These are phyloP conservation scores for Choloepus hoffmanni DNA, from an alignment of 2,113 vertebrate species.

Conservation along the genomic window DNA sequence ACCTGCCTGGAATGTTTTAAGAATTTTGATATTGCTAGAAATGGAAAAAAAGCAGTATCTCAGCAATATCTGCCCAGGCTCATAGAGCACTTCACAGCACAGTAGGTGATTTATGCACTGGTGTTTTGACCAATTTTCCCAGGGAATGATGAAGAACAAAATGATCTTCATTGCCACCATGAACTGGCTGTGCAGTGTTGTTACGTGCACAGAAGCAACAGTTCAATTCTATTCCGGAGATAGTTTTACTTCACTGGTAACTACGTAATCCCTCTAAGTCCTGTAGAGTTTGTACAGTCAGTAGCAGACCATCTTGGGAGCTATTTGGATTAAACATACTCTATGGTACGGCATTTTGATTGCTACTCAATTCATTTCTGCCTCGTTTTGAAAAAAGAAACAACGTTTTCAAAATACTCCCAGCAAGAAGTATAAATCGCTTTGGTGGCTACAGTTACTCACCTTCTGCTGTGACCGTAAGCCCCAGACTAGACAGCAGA, in stretches of 20 bases:
- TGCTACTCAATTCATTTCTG: constrained; percentile 58
- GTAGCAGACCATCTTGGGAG: constrained; percentile 66
- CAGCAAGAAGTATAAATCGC: constrained; percentile 46
- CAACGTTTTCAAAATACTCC: constrained; percentile 53
- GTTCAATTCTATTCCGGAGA: constrained; percentile 64
- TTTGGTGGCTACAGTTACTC: constrained; percentile 7
- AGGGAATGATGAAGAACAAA: neutral
- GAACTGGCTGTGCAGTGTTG: neutral
- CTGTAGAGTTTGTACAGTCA: constrained; percentile 50
- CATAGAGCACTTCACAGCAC: neutral
- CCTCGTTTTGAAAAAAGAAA: constrained; percentile 58
- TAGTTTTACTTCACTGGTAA: constrained; percentile 70
- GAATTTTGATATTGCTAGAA: neutral
- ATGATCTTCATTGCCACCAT: neutral
- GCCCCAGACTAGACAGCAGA: neutral
- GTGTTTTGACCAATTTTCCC: neutral
- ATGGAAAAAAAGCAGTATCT: neutral
- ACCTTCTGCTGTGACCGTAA: neutral
- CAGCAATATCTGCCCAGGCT: neutral
- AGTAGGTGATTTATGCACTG: neutral
- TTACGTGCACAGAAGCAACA: constrained; percentile 28
- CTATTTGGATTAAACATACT: constrained; percentile 77
- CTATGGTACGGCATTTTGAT: constrained; percentile 59
- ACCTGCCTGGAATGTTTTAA: neutral
- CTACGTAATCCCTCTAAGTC: constrained; percentile 72